phyloP scores from a whole-genome alignment of 2,113 vertebrate species.

The Nipponia nippon region DNA sequence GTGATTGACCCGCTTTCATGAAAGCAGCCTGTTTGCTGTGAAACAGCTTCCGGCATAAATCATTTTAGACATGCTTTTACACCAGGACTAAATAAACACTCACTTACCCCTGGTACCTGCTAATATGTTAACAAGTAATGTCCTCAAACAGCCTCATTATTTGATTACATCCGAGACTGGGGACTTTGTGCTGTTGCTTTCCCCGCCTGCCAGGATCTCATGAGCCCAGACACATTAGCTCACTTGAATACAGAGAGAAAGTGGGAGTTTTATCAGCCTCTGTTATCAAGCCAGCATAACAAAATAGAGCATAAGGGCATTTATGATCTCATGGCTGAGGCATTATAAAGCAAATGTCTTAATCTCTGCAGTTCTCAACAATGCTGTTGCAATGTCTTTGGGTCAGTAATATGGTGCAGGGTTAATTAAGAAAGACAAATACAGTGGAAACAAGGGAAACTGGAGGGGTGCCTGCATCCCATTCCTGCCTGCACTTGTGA shows the following conservation, averaged over 20 bases:
- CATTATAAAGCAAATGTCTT: neutral
- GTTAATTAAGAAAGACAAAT: slow-evolving; percentile 54
- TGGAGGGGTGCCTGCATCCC: neutral
- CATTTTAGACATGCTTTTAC: slow-evolving; percentile 69
- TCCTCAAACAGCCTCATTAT: slow-evolving; percentile 68
- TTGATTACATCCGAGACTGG: slow-evolving; percentile 58
- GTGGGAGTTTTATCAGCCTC: slow-evolving; percentile 51
- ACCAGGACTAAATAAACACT: slow-evolving; percentile 67
- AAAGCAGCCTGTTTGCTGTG: slow-evolving; percentile 63
- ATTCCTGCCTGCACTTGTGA: neutral
- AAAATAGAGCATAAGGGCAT: slow-evolving; percentile 28
- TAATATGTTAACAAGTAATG: slow-evolving; percentile 70
- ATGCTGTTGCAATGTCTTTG: slow-evolving; percentile 9
- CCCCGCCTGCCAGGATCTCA: slow-evolving; percentile 18
- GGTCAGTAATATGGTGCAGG: slow-evolving; percentile 14
- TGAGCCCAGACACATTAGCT: slow-evolving; percentile 43
- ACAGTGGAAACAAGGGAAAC: neutral
- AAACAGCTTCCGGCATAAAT: slow-evolving; percentile 63
- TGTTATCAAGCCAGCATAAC: slow-evolving; percentile 40
- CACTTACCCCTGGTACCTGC: slow-evolving; percentile 68
- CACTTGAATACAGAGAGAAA: slow-evolving; percentile 18
- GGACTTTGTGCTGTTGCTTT: slow-evolving; percentile 27
- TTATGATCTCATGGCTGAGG: slow-evolving; percentile 56
- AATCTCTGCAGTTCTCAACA: slow-evolving; percentile 29
- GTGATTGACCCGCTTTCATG: slow-evolving; percentile 60